Conservation (phyloP, 2,797 vertebrate species). For the Distichodus sexfasciatus region DNA sequence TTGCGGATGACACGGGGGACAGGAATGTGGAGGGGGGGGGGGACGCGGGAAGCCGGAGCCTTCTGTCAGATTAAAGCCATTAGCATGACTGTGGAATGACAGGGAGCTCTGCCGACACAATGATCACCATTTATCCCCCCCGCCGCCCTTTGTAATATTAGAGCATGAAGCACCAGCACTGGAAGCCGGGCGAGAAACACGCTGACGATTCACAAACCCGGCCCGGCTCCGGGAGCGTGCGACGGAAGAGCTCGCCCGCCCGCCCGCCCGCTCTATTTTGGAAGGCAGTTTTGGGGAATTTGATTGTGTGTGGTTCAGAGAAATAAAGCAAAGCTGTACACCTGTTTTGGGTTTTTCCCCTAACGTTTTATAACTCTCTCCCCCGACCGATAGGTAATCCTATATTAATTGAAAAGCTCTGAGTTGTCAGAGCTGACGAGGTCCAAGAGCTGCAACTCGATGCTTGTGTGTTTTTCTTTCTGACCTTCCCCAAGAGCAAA, state of each 20-base stretch:
- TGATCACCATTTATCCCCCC: slow-evolving; percentile 73
- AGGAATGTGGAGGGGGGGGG: slow-evolving; percentile 65
- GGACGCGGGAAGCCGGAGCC: slow-evolving; percentile 37
- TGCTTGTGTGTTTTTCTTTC: slow-evolving; percentile 7
- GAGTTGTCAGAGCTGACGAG: slow-evolving; percentile 15
- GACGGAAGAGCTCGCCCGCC: no score
- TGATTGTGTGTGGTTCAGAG: background rate
- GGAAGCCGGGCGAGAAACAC: slow-evolving; percentile 20
- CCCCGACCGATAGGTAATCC: slow-evolving; percentile 30
- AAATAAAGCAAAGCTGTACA: background rate
- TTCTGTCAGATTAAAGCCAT: slow-evolving; percentile 78
- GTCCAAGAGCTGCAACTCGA: slow-evolving; percentile 25
- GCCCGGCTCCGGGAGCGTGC: no score
- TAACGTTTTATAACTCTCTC: slow-evolving; percentile 16
- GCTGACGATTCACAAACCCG: background rate
- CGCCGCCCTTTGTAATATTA: slow-evolving; percentile 56
- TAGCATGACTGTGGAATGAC: slow-evolving; percentile 80
- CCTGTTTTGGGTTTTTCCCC: slow-evolving; percentile 13
- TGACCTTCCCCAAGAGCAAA: background rate
- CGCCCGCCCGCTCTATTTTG: no score
- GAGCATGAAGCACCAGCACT: slow-evolving; percentile 5
- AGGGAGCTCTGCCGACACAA: slow-evolving; percentile 70
- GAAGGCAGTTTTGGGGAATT: background rate
- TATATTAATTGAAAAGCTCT: slow-evolving; percentile 29
- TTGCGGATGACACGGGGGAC: slow-evolving; percentile 71